Percentiles rank a stretch among this genome's conserved stretches.
phyloP scores from a whole-genome alignment of 2,797 vertebrate genomes.

The Rhinichthys osculus region DNA sequence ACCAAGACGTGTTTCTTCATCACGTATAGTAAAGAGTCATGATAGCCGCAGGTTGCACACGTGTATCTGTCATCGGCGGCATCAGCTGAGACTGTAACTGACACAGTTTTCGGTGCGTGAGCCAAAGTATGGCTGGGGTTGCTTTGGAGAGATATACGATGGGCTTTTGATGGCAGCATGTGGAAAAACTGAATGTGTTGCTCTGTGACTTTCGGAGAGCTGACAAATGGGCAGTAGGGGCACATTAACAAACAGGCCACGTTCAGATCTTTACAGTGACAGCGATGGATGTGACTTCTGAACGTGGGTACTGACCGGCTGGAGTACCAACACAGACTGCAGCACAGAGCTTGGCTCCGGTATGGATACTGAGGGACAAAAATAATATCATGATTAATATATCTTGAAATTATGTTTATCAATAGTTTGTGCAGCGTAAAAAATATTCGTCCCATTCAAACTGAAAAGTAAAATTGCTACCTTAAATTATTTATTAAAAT shows the following conservation, averaged over 20 bases:
- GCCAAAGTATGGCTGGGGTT: constrained; percentile 28
- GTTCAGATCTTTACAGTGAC: constrained; percentile 84
- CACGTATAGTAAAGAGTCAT: constrained; percentile 85
- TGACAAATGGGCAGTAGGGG: constrained; percentile 83
- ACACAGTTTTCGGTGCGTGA: constrained; percentile 40
- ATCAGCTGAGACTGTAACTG: constrained; percentile 30
- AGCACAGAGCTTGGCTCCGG: constrained; percentile 85
- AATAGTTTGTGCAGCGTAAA: not conserved
- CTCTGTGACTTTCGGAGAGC: constrained; percentile 80
- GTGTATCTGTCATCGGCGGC: constrained; percentile 73
- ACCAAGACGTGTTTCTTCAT: constrained; percentile 89
- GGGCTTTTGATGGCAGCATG: constrained; percentile 63
- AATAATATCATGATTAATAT: constrained; percentile 5
- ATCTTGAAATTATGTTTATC: not conserved
- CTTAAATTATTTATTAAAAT: not conserved
- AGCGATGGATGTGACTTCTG: constrained; percentile 83
- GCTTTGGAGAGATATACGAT: not conserved
- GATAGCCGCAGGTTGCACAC: constrained; percentile 83
- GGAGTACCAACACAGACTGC: constrained; percentile 85
- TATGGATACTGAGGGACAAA: constrained; percentile 78
- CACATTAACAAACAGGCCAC: constrained; percentile 83
- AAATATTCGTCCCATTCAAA: not conserved
- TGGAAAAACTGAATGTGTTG: constrained; percentile 87
- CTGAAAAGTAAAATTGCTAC: not conserved
- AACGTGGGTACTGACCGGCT: constrained; percentile 82